Evolutionary conservation across 1,140 invertebrate species (phyloP).

Genomic region (Tribolium castaneum): DNA sequence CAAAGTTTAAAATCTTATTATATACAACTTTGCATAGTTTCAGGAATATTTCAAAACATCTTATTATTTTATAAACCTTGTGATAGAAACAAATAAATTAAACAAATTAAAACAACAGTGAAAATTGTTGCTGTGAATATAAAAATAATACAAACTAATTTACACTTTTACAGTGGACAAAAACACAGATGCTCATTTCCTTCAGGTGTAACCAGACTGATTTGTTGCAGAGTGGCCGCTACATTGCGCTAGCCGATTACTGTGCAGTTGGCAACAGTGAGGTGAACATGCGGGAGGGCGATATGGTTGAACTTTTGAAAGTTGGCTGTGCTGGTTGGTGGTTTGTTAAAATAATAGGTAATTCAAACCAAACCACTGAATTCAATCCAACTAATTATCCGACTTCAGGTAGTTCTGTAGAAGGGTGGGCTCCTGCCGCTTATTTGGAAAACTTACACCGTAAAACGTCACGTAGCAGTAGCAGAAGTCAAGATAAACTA

Average conservation of each 20-base stretch:
- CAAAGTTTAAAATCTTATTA: no score
- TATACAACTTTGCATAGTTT: no score
- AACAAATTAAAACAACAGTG: no score
- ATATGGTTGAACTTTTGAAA: slow-evolving; percentile 87
- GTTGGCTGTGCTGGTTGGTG: slow-evolving; percentile 96
- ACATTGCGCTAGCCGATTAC: slow-evolving; percentile 91
- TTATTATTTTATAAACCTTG: no score
- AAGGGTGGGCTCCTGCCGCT: slow-evolving; percentile 95
- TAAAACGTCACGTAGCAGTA: slow-evolving; percentile 77
- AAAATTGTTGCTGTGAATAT: no score
- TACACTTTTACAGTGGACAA: no score
- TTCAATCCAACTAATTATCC: background rate
- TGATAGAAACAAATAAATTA: no score
- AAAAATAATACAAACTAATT: no score
- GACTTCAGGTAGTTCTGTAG: slow-evolving; percentile 71
- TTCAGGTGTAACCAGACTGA: background rate
- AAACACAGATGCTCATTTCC: no score
- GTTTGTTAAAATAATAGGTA: slow-evolving; percentile 87
- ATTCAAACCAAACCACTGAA: slow-evolving; percentile 6
- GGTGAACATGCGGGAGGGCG: slow-evolving; percentile 88
- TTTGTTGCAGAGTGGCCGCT: slow-evolving; percentile 71
- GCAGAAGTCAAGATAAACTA: slow-evolving; percentile 69
- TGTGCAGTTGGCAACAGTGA: slow-evolving; percentile 88
- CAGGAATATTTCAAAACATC: no score
- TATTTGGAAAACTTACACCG: slow-evolving; percentile 84